Evolutionary conservation across 2,113 vertebrate species (phyloP), one percentile per base, ranked within the genome.

Genomic region (Pheucticus melanocephalus): DNA sequence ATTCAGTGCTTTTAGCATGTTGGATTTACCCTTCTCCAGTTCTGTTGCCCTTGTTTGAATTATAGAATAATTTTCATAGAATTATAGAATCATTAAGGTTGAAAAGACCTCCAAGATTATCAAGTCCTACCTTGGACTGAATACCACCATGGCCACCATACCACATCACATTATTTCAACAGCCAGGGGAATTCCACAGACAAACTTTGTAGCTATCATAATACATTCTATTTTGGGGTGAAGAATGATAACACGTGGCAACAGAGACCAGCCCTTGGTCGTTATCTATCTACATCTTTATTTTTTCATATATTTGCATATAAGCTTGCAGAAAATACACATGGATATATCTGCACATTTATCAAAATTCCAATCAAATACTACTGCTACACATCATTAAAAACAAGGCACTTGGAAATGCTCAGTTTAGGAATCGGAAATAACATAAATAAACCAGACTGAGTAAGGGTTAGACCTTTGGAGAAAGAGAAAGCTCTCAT

Each of bases 291-390:
- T 90, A 28, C 3, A 3, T 48, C 71, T 84, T 71, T 1, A 42
- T 56, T 45, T 51, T 81, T 95, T 68, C 54, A 87, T 77, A 27
- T 81, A 88, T 94, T 90, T 56, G 44, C 23, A 24, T 37, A 28
- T 48, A 88, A 95, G 78, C 60, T 92, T 71, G 21, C 13, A 75
- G 60, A 94, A 88, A 89, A 82, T 31, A 90, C 8, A 18, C n/a
- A 14, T 42, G 59, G 45, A 53, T 88, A 17, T 87, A 71, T 76
- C 50, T 94, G 72, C 45, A 81, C 0, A 0, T 65, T 93, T 93
- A 86, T 91, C 68, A 95, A 78, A 84, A 88, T 82, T 89, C 82
- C 95, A 91, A 75, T 94, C 83, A 95, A 97, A 92, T 92, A 30
- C 37, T 88, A 78, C 65, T 91, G 68, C 35, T 59, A 90, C 76